Evolutionary conservation across 37 sponge, comb jelly and placozoan genomes (phyloP).

Genomic region (Sycon ciliatum): DNA sequence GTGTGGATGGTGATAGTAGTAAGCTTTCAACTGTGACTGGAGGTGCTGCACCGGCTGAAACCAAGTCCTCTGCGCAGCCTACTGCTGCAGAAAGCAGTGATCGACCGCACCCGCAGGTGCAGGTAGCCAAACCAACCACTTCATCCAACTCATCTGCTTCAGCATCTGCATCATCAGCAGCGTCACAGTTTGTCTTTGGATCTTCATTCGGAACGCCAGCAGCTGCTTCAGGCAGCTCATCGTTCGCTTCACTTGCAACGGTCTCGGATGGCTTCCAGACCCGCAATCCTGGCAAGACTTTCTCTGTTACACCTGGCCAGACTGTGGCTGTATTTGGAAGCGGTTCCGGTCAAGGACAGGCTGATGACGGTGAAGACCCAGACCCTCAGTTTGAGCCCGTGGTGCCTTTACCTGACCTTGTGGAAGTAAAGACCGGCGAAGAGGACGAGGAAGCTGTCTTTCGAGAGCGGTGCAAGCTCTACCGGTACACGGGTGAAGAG

Average conservation of each 20-base stretch:
- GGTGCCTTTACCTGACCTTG: conserved; percentile 58
- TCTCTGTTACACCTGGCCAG: not conserved
- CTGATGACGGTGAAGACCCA: conserved; percentile 47
- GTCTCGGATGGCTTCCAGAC: no score
- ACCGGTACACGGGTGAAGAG: conserved; percentile 47
- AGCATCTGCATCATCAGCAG: no score
- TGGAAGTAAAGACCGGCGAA: conserved; percentile 55
- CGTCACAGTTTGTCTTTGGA: no score
- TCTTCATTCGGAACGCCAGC: no score
- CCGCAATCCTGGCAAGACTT: conserved; percentile 5
- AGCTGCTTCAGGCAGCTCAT: no score
- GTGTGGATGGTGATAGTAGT: conserved; percentile 35
- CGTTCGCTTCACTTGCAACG: no score
- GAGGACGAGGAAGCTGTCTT: conserved; percentile 65
- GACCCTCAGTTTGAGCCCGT: conserved; percentile 74
- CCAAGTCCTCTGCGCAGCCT: no score
- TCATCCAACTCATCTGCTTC: no score
- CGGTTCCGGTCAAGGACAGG: conserved; percentile 14
- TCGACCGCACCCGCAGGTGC: no score
- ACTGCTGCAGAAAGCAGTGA: no score
- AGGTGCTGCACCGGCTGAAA: not conserved
- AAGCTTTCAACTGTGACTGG: not conserved
- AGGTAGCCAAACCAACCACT: no score
- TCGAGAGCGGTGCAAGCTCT: conserved; percentile 63
- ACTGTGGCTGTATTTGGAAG: conserved; percentile 30